A percentile compares a stretch with the other conserved stretches of the same genome.
These are phyloP conservation scores for Botia almorhae DNA, from an alignment of 2,797 vertebrate genomes.

Conservation along the genomic window DNA sequence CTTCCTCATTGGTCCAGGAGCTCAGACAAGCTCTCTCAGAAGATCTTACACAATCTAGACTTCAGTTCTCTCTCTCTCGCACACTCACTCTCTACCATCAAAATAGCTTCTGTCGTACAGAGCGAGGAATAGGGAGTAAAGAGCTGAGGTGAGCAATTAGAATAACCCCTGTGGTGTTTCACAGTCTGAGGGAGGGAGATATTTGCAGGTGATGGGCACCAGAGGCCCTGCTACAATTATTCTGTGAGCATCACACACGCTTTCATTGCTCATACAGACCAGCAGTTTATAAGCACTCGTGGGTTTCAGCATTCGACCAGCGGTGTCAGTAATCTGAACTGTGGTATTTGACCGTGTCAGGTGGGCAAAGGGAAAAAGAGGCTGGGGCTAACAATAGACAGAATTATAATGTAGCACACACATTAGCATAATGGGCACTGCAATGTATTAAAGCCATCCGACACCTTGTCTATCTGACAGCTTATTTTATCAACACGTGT, in stretches of 20 bases:
- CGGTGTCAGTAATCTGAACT: neutral
- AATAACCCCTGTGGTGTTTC: constrained; percentile 36
- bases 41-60: constrained; percentile 13
- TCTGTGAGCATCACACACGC: neutral
- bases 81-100: neutral
- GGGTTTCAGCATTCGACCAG: constrained; percentile 11
- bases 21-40: constrained; percentile 31
- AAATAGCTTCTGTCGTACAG: constrained; percentile 8
- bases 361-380: constrained; percentile 13
- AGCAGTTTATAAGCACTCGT: neutral
- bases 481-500: constrained; percentile 38
- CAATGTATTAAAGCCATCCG: constrained; percentile 20
- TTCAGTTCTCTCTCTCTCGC: neutral
- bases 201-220: constrained; percentile 18
- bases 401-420: constrained; percentile 9
- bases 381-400: constrained; percentile 16
- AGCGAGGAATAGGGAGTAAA: constrained; percentile 35
- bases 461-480: constrained; percentile 34
- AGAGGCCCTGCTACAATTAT: neutral
- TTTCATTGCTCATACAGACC: neutral
- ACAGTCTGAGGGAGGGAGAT: constrained; percentile 32
- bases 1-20: constrained; percentile 47
- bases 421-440: constrained; percentile 6
- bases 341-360: constrained; percentile 14
- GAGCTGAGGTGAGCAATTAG: constrained; percentile 37